Evolutionary conservation across 2,888 invertebrate species (phyloP).

Genomic region (Pterobdella sp.): DNA sequence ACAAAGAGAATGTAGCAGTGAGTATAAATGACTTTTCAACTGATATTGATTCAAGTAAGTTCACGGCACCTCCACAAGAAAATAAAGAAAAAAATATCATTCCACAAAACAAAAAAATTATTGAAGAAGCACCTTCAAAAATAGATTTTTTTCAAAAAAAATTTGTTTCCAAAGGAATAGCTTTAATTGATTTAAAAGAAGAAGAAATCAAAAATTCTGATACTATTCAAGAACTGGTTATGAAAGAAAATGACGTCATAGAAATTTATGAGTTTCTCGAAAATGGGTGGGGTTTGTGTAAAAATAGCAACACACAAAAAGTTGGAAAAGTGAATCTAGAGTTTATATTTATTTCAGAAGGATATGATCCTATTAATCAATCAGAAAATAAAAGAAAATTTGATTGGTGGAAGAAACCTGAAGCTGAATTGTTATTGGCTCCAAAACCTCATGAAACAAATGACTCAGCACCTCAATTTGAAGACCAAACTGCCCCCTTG

Average conservation of each 20-base stretch:
- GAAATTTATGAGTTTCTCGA: neutral
- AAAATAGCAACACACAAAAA: neutral
- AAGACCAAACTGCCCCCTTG: conserved; percentile 12
- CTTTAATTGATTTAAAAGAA: neutral
- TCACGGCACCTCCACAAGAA: too few species aligned
- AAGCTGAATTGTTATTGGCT: conserved; percentile 2
- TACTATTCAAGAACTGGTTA: neutral
- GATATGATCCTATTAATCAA: neutral
- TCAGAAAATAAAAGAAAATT: neutral
- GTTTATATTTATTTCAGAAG: neutral
- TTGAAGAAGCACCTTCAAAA: neutral
- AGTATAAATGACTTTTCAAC: too few species aligned
- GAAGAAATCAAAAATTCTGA: neutral
- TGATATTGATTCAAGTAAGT: too few species aligned
- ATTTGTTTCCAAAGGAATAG: conserved; percentile 1
- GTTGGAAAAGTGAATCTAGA: neutral
- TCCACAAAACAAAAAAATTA: neutral
- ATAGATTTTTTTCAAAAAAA: too few species aligned
- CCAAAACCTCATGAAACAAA: neutral
- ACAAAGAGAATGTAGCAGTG: too few species aligned
- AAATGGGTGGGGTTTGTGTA: neutral
- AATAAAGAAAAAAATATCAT: too few species aligned
- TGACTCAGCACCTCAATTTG: neutral
- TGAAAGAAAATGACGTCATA: neutral
- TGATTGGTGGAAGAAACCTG: conserved; percentile 4